Percentiles rank a stretch among this genome's conserved stretches.
phyloP scores from a whole-genome alignment of 1,140 invertebrate species.

The Sinella curviseta region DNA sequence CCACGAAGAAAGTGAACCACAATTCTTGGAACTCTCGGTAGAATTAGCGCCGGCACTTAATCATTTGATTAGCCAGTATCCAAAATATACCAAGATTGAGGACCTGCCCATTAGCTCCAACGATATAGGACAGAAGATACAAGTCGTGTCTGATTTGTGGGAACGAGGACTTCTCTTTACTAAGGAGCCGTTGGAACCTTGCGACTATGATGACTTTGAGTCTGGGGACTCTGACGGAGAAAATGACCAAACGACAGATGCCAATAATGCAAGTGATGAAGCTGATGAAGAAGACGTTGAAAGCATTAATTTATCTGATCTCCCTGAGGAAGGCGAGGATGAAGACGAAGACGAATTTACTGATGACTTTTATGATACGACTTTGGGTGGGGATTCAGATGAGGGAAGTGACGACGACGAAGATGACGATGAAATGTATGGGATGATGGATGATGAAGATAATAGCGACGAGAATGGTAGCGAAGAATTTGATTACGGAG shows the following conservation, averaged over 20 bases:
- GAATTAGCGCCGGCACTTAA: conserved; percentile 68
- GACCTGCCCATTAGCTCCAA: conserved; percentile 63
- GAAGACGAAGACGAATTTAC: background rate
- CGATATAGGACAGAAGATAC: conserved; percentile 52
- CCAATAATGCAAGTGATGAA: conserved; percentile 8
- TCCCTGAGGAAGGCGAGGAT: background rate
- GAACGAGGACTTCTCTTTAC: conserved; percentile 70
- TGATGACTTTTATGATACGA: conserved; percentile 9
- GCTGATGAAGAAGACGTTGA: conserved; percentile 30
- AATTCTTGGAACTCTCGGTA: conserved; percentile 72
- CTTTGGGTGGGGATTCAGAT: too few species aligned
- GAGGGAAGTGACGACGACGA: too few species aligned
- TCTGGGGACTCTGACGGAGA: background rate
- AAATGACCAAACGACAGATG: background rate
- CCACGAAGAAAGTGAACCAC: conserved; percentile 75
- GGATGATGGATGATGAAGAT: too few species aligned
- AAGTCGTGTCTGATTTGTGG: conserved; percentile 66
- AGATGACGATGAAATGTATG: too few species aligned
- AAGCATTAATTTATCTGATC: conserved; percentile 19
- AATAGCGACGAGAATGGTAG: too few species aligned
- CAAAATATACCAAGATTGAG: conserved; percentile 70
- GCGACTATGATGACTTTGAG: background rate
- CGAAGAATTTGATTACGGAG: too few species aligned
- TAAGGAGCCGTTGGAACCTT: conserved; percentile 58
- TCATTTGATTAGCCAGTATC: conserved; percentile 71